Evolutionary conservation across 2,888 invertebrate species (phyloP).

Genomic region (Oscheius sp.): DNA sequence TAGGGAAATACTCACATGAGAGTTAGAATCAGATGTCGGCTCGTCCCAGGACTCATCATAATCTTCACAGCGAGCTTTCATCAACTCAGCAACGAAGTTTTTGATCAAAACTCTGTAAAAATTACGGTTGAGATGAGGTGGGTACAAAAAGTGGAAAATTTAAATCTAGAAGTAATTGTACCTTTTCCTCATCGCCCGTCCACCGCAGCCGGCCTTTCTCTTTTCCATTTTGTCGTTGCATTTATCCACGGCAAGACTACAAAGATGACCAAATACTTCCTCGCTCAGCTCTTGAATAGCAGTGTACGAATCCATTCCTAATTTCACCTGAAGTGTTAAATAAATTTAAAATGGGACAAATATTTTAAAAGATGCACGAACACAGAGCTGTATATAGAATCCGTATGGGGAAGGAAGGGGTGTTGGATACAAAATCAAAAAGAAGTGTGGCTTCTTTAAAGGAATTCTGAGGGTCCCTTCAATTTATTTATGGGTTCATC

Average conservation of each 20-base stretch:
- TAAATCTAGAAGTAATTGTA: background rate
- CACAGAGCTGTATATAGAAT: background rate
- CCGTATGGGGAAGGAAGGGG: background rate
- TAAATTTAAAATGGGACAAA: no score
- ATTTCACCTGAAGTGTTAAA: conserved; percentile 9
- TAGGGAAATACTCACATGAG: background rate
- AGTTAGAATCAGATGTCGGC: background rate
- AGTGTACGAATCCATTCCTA: conserved; percentile 41
- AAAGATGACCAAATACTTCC: conserved; percentile 55
- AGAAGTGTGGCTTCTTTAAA: background rate
- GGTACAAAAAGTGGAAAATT: background rate
- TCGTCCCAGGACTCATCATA: conserved; percentile 1
- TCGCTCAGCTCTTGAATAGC: conserved; percentile 28
- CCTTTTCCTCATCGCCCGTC: conserved; percentile 57
- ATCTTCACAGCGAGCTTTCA: background rate
- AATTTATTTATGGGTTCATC: background rate
- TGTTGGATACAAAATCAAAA: background rate
- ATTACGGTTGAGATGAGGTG: background rate
- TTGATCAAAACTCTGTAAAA: conserved; percentile 55
- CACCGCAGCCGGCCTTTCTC: conserved; percentile 60
- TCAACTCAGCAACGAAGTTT: conserved; percentile 55
- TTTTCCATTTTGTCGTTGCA: conserved; percentile 59
- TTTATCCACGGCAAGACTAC: conserved; percentile 59
- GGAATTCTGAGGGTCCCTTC: background rate
- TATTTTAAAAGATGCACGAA: background rate